A percentile compares a stretch with the other conserved stretches of the same genome.
phyloP scores from a whole-genome alignment of 2,797 vertebrate genomes.

The Spinus olivaceus region DNA sequence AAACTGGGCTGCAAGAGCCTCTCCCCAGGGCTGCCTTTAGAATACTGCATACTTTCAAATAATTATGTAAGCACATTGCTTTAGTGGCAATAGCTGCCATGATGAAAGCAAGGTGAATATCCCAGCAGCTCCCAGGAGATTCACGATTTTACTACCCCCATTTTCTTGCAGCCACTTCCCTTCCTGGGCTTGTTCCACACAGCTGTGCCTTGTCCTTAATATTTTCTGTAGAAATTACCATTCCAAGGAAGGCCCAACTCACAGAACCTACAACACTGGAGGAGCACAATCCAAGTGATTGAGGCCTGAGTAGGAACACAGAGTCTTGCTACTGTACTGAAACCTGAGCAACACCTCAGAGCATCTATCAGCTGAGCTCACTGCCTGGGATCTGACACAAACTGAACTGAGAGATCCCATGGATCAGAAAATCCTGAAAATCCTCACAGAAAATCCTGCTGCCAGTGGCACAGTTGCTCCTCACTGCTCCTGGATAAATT shows the following conservation, averaged over 20 bases:
- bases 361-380: background rate
- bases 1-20: background rate
- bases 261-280: background rate
- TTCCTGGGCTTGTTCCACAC: background rate
- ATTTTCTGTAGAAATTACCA: background rate
- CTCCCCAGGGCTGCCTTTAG: background rate
- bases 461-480: background rate
- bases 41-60: background rate
- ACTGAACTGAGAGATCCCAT: background rate
- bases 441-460: background rate
- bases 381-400: background rate
- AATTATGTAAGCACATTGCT: background rate
- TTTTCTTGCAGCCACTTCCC: background rate
- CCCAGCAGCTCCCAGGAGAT: background rate
- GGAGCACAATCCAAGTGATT: background rate
- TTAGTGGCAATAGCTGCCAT: background rate
- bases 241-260: background rate
- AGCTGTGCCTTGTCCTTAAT: background rate
- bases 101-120: background rate
- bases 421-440: background rate
- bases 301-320: rapidly evolving
- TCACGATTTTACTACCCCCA: rapidly evolving
- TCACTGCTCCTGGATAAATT: background rate
- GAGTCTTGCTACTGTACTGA: background rate
- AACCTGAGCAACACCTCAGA: background rate